Conservation (phyloP, 37 sponge, comb jelly and placozoan genomes). For the Beroe forskalii region DNA sequence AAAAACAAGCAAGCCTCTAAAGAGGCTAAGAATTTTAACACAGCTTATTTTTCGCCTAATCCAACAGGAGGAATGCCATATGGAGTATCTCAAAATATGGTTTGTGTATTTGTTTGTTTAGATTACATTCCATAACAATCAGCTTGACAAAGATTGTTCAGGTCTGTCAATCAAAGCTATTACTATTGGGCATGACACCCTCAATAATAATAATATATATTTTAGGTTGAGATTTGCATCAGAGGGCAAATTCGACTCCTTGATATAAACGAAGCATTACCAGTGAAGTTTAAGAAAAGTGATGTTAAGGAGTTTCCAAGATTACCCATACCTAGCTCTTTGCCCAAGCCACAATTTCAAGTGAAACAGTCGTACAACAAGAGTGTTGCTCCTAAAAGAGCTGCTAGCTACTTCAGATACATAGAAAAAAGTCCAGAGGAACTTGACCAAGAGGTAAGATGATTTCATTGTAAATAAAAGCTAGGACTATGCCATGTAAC, state of each 20-base stretch:
- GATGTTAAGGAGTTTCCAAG: slow-evolving; percentile 64
- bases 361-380: slow-evolving; percentile 60
- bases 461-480: too few relatives aligned
- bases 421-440: slow-evolving; percentile 55
- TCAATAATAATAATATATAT: too few relatives aligned
- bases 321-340: slow-evolving; percentile 40
- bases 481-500: too few relatives aligned
- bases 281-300: slow-evolving; percentile 48
- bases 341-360: slow-evolving; percentile 60
- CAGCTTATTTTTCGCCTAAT: slow-evolving; percentile 54
- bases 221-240: slow-evolving; percentile 54
- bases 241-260: slow-evolving; percentile 38
- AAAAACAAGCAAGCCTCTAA: slow-evolving; percentile 22
- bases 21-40: slow-evolving; percentile 41
- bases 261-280: slow-evolving; percentile 36
- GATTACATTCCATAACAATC: too few relatives aligned
- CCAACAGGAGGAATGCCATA: slow-evolving; percentile 63
- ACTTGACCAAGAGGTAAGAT: slow-evolving; percentile 55
- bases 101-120: too few relatives aligned
- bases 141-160: too few relatives aligned
- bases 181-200: too few relatives aligned
- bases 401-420: slow-evolving; percentile 62
- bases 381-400: slow-evolving; percentile 54
- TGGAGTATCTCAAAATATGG: slow-evolving; percentile 63
- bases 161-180: too few relatives aligned